A percentile compares a stretch with the other conserved stretches of the same genome.
Conservation (phyloP, 2,888 invertebrate species). For the Cactoblastis cactorum region DNA sequence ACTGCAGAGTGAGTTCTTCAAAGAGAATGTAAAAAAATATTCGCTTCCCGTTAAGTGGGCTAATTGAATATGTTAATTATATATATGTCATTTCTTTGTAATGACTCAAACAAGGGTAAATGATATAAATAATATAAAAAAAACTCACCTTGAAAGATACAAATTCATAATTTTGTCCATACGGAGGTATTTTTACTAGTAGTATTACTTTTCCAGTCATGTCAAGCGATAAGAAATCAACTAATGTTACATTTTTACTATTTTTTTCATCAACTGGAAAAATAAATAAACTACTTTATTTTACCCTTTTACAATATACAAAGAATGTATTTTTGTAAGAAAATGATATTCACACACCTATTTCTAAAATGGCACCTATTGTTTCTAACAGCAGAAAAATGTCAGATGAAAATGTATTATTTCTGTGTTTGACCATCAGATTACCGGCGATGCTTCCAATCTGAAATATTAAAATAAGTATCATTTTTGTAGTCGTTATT, state of each 20-base stretch:
- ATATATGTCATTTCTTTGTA: too few relatives aligned
- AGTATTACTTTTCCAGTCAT: conserved; percentile 52
- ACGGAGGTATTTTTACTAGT: conserved; percentile 48
- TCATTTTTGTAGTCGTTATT: background rate
- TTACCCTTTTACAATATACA: background rate
- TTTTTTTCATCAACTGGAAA: conserved; percentile 29
- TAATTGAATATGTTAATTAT: too few relatives aligned
- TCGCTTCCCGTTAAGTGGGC: too few relatives aligned
- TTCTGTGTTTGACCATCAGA: conserved; percentile 81
- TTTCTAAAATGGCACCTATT: conserved; percentile 70
- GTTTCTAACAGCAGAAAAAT: conserved; percentile 80
- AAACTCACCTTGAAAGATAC: conserved; percentile 46
- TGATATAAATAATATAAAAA: background rate
- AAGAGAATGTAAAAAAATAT: too few relatives aligned
- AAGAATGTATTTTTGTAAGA: background rate
- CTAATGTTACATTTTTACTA: conserved; percentile 41
- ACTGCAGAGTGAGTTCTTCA: too few relatives aligned
- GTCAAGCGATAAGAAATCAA: conserved; percentile 43
- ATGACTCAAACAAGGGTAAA: too few relatives aligned
- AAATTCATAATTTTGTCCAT: conserved; percentile 38
- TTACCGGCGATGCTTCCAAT: conserved; percentile 83
- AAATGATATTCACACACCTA: conserved; percentile 54
- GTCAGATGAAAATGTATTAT: conserved; percentile 83
- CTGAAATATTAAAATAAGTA: conserved; percentile 35
- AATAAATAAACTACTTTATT: background rate